Evolutionary conservation across 2,888 invertebrate species (phyloP).

Genomic region (Kryphioiulus occultus): DNA sequence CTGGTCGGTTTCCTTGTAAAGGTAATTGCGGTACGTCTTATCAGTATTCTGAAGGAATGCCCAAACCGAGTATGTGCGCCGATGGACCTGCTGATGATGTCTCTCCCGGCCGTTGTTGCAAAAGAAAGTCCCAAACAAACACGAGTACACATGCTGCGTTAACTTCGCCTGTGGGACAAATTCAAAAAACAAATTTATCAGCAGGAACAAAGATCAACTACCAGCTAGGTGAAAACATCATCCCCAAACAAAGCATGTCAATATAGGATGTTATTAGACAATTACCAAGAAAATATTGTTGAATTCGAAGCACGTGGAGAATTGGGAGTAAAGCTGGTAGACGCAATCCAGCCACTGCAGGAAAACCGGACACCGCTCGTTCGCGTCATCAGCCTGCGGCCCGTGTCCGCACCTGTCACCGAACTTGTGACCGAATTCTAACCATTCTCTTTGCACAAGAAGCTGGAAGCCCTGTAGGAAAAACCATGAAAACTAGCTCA

Average conservation of each 20-base stretch:
- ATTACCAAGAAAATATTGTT: slow-evolving; percentile 89
- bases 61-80: slow-evolving; percentile 80
- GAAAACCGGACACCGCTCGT: slow-evolving; percentile 97
- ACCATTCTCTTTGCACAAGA: slow-evolving; percentile 94
- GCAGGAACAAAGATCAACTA: not conserved
- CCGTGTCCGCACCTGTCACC: slow-evolving; percentile 82
- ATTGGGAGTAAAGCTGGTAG: slow-evolving; percentile 87
- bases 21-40: slow-evolving; percentile 82
- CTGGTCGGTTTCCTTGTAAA: slow-evolving; percentile 72
- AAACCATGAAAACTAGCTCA: too few relatives aligned
- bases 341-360: slow-evolving; percentile 98
- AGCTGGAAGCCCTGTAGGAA: slow-evolving; percentile 84
- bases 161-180: slow-evolving; percentile 78
- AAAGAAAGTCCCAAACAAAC: slow-evolving; percentile 95
- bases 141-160: slow-evolving; percentile 93
- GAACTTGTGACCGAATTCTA: slow-evolving; percentile 98
- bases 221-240: not conserved
- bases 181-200: too few relatives aligned
- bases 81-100: slow-evolving; percentile 56
- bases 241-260: not conserved
- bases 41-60: slow-evolving; percentile 72
- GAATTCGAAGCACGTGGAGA: slow-evolving; percentile 94
- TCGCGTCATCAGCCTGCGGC: slow-evolving; percentile 83
- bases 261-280: slow-evolving; percentile 54
- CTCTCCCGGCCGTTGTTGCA: slow-evolving; percentile 72